These are phyloP conservation scores for Epizoanthus fatuus DNA, from an alignment of 92 coral and sea anemone species.

Conservation along the genomic window DNA sequence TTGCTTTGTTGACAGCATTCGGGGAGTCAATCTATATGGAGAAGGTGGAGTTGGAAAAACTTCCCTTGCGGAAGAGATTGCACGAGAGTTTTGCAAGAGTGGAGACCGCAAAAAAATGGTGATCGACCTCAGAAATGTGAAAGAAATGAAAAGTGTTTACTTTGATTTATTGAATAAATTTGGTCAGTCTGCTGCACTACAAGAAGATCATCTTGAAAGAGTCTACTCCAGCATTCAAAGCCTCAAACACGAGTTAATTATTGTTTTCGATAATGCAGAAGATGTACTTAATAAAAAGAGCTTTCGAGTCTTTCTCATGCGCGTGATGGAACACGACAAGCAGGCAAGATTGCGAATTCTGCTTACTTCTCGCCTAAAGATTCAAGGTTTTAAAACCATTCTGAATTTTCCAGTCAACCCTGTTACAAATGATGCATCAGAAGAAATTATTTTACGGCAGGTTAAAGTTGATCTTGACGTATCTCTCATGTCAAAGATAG, in stretches of 20 bases:
- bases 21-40: too few species aligned
- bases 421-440: slow-evolving; percentile 23
- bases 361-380: slow-evolving; percentile 48
- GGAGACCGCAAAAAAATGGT: neutral
- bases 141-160: slow-evolving; percentile 15
- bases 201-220: slow-evolving; percentile 6
- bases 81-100: neutral
- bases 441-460: slow-evolving; percentile 20
- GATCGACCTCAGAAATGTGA: slow-evolving; percentile 53
- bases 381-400: neutral
- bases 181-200: neutral
- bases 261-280: too few species aligned
- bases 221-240: slow-evolving; percentile 20
- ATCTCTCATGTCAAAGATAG: slow-evolving; percentile 16
- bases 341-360: slow-evolving; percentile 41
- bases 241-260: neutral
- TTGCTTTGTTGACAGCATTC: too few species aligned
- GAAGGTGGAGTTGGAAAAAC: too few species aligned
- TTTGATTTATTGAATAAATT: slow-evolving; percentile 45
- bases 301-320: slow-evolving; percentile 4
- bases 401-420: slow-evolving; percentile 48
- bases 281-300: too few species aligned
- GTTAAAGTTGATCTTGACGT: neutral
- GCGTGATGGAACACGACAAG: slow-evolving; percentile 8
- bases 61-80: neutral